Conservation (phyloP, 2,888 invertebrate genomes). For the Chirona hameri region DNA sequence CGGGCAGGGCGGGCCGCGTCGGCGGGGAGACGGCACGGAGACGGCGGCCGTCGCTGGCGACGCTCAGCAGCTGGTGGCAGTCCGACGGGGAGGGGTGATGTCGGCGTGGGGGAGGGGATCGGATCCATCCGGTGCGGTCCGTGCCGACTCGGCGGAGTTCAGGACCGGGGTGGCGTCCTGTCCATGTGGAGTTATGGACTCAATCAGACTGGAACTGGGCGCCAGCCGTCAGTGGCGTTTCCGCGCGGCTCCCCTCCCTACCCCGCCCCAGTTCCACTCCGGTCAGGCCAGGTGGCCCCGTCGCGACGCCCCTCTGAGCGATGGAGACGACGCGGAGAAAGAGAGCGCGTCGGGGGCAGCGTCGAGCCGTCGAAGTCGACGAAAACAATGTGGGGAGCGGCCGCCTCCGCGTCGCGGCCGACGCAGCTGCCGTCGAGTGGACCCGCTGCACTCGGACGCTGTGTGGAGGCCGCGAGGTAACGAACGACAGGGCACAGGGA, state of each 20-base stretch:
- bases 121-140: background rate
- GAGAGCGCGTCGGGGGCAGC: background rate
- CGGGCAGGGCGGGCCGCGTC: too few species aligned
- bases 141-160: too few species aligned
- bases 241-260: background rate
- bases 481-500: too few species aligned
- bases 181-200: too few species aligned
- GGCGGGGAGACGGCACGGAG: background rate
- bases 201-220: background rate
- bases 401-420: background rate
- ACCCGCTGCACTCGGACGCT: too few species aligned
- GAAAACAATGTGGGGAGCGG: slow-evolving; percentile 14
- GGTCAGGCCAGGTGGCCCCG: background rate
- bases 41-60: background rate
- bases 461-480: too few species aligned
- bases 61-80: background rate
- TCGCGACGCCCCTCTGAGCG: background rate
- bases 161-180: too few species aligned
- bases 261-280: background rate
- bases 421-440: too few species aligned
- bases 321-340: background rate
- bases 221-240: background rate
- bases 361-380: background rate
- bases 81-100: background rate
- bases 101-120: slow-evolving; percentile 4